Evolutionary conservation across 2,113 vertebrate genomes (phyloP).

Genomic region (Hippocampus zosterae): DNA sequence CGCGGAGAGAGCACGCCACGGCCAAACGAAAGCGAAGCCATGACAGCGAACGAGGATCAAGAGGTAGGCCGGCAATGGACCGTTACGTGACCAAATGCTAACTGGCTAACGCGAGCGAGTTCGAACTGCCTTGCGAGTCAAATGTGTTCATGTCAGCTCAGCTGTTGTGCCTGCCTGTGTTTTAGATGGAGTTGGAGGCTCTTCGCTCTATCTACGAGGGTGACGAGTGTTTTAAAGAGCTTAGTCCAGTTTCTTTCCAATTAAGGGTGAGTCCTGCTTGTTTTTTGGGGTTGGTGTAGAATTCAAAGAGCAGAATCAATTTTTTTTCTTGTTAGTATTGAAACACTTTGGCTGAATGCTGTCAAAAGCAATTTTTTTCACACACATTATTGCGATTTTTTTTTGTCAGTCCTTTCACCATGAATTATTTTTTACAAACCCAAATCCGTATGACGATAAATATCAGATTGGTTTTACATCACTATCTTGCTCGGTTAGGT

Average conservation of each 20-base stretch:
- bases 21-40: slow-evolving; percentile 36
- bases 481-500: too few relatives aligned
- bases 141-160: too few relatives aligned
- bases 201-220: slow-evolving; percentile 96
- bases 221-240: slow-evolving; percentile 89
- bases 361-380: too few relatives aligned
- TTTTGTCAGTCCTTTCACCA: too few relatives aligned
- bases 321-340: neutral
- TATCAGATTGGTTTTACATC: too few relatives aligned
- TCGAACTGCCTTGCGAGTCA: neutral
- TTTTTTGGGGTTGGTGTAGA: neutral
- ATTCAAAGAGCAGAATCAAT: neutral
- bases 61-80: slow-evolving; percentile 71
- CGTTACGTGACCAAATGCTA: slow-evolving; percentile 30
- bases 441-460: too few relatives aligned
- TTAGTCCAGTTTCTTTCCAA: slow-evolving; percentile 87
- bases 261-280: slow-evolving; percentile 80
- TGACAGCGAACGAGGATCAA: slow-evolving; percentile 92
- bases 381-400: too few relatives aligned
- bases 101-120: slow-evolving; percentile 2
- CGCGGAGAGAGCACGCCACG: neutral
- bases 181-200: slow-evolving; percentile 94
- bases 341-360: too few relatives aligned
- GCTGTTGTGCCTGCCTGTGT: neutral
- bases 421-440: too few relatives aligned